Evolutionary conservation across 53 echinoderm and acorn worm species (phyloP).

Genomic region (Echinometra lucunter): DNA sequence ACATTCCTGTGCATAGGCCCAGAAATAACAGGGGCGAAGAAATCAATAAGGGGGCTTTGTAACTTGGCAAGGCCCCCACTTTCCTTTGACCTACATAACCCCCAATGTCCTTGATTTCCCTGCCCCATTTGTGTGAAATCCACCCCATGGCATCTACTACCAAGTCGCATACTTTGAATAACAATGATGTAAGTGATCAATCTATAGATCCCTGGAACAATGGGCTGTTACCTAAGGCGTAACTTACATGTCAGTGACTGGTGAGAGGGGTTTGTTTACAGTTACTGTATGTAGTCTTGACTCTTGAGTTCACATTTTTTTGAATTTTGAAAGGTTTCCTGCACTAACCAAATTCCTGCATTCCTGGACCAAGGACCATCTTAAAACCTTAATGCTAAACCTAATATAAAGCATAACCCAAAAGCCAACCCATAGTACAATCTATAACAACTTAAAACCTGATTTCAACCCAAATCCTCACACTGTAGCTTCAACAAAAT

Average conservation of each 20-base stretch:
- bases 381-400: background rate
- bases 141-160: background rate
- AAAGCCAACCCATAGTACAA: no score
- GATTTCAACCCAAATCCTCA: no score
- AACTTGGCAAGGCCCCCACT: background rate
- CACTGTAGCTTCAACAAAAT: no score
- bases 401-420: no score
- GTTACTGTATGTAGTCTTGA: background rate
- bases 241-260: background rate
- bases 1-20: background rate
- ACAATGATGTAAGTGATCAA: constrained; percentile 7
- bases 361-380: background rate
- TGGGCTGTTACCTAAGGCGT: background rate
- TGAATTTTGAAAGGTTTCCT: background rate
- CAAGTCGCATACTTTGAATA: background rate
- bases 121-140: background rate
- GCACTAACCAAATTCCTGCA: no score
- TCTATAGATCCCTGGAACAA: background rate
- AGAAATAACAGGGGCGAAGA: background rate
- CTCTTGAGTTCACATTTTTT: background rate
- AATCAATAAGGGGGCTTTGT: background rate
- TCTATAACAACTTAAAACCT: no score
- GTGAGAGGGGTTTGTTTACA: background rate
- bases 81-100: background rate
- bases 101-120: background rate